A percentile compares a stretch with the other conserved stretches of the same genome.
Evolutionary conservation across 2,888 invertebrate species (phyloP).

Genomic region (Acanthopleura granulata): DNA sequence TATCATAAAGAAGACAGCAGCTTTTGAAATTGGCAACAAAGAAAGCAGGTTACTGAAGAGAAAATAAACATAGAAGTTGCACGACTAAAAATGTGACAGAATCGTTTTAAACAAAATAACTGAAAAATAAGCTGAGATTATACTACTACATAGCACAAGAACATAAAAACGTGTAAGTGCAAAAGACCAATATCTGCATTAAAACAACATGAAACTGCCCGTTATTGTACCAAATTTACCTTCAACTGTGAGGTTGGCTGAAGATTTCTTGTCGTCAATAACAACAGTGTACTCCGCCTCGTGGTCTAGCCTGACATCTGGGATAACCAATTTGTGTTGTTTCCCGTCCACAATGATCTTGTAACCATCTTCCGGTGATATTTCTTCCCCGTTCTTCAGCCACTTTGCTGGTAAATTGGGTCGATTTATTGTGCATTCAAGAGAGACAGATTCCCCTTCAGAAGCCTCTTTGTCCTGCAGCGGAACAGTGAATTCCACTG

Average conservation of each 20-base stretch:
- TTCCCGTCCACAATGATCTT: conserved; percentile 82
- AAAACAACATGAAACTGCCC: too few relatives aligned
- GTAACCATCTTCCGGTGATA: conserved; percentile 86
- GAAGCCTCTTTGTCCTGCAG: conserved; percentile 29
- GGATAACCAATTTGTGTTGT: conserved; percentile 33
- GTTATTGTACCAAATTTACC: conserved; percentile 26
- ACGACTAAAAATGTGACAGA: too few relatives aligned
- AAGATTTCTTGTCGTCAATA: conserved; percentile 40
- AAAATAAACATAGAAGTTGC: too few relatives aligned
- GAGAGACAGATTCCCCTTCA: conserved; percentile 34
- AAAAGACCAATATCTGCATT: too few relatives aligned
- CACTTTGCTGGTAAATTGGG: conserved; percentile 92
- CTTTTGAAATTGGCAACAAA: too few relatives aligned
- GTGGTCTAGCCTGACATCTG: conserved; percentile 34
- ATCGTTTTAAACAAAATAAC: too few relatives aligned
- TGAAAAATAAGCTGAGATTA: too few relatives aligned
- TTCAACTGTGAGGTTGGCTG: conserved; percentile 37
- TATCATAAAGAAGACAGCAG: too few relatives aligned
- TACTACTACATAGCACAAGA: too few relatives aligned
- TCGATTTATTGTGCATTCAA: conserved; percentile 85
- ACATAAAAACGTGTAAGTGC: too few relatives aligned
- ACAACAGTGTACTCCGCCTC: conserved; percentile 34
- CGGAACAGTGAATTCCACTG: conserved; percentile 29
- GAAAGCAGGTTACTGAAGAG: too few relatives aligned
- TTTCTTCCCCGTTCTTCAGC: conserved; percentile 82